phyloP scores from a whole-genome alignment of 2,113 vertebrate species.

The Strix uralensis region DNA sequence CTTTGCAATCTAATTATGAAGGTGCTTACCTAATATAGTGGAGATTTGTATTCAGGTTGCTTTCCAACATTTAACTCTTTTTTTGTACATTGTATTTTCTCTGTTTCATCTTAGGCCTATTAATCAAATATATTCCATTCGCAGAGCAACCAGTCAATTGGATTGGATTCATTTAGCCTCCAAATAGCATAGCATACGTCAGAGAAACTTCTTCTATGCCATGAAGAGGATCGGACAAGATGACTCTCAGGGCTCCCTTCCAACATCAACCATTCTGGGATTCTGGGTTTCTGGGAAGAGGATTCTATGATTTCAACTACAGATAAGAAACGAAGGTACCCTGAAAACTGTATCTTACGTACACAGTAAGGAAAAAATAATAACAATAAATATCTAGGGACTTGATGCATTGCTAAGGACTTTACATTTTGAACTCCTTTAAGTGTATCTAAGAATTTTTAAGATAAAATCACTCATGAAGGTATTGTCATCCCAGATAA shows the following conservation, averaged over 20 bases:
- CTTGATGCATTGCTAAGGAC: background rate
- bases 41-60: background rate
- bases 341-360: background rate
- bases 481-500: background rate
- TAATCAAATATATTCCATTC: background rate
- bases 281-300: background rate
- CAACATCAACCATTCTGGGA: background rate
- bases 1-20: background rate
- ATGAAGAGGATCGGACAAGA: background rate
- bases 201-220: background rate
- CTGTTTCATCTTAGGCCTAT: background rate
- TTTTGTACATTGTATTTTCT: background rate
- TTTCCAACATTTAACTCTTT: background rate
- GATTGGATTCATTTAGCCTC: background rate
- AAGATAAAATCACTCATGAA: background rate
- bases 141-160: background rate
- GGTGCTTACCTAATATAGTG: background rate
- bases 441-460: background rate
- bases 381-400: background rate
- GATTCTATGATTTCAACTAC: background rate
- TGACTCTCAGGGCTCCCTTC: background rate
- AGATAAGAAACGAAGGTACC: background rate
- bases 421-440: background rate
- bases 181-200: background rate
- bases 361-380: background rate